Percentiles rank a stretch among this genome's conserved stretches.
Conservation (phyloP, 2,888 invertebrate genomes). For the Eucriotettix oculatus region DNA sequence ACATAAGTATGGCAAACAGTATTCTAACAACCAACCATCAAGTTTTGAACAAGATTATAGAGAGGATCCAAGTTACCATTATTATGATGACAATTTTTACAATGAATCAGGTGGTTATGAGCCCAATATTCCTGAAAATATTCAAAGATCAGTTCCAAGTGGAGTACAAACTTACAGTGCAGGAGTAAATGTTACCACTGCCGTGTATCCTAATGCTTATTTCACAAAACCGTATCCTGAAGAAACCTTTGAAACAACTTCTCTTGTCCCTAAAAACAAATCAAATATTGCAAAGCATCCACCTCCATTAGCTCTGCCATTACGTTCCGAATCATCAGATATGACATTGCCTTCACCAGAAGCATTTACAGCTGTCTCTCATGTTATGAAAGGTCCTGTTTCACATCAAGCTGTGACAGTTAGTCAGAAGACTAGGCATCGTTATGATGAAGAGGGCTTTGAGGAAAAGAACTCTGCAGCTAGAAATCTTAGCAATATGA, state of each 20-base stretch:
- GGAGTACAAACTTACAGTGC: conserved; percentile 9
- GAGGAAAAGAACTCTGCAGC: conserved; percentile 11
- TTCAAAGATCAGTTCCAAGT: not conserved
- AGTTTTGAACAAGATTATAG: not conserved
- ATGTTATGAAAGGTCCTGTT: conserved; percentile 60
- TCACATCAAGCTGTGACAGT: conserved; percentile 52
- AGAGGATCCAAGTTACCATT: not conserved
- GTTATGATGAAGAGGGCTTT: conserved; percentile 16
- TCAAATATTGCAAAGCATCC: not conserved
- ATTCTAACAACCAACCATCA: not conserved
- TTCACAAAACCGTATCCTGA: not conserved
- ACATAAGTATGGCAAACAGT: not conserved
- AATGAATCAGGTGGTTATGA: not conserved
- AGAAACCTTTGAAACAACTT: not conserved
- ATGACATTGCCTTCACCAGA: conserved; percentile 26
- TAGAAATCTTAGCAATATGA: conserved; percentile 12
- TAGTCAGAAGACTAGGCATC: conserved; percentile 13
- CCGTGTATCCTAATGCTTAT: conserved; percentile 6
- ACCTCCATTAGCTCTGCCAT: not conserved
- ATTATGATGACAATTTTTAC: not conserved
- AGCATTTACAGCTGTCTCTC: conserved; percentile 41
- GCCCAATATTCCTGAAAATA: not conserved
- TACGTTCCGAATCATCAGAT: conserved; percentile 1
- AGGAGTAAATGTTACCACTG: conserved; percentile 7
- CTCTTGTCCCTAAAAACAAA: not conserved